Conservation (phyloP, 2,113 vertebrate species). For the Callospermophilus lateralis region DNA sequence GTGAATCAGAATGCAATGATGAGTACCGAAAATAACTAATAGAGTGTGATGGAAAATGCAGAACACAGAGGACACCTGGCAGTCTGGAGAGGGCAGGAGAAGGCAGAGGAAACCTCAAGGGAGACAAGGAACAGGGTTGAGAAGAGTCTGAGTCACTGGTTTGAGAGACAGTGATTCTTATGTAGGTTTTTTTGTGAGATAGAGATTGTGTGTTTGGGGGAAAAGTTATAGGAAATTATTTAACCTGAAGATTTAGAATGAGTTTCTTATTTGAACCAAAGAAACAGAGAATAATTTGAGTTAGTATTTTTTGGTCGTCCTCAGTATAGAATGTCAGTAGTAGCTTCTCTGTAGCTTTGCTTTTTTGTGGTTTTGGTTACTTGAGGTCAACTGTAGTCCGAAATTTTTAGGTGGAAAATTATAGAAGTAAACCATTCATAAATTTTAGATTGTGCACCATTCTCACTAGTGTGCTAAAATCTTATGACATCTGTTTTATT, state of each 20-base stretch:
- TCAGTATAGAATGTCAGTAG: not conserved
- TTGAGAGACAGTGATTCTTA: not conserved
- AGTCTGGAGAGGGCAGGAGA: not conserved
- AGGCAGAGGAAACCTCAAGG: not conserved
- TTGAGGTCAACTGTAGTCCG: not conserved
- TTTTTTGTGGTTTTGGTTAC: not conserved
- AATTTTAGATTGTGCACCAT: not conserved
- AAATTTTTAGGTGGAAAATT: not conserved
- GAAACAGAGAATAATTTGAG: not conserved
- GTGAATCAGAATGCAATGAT: not conserved
- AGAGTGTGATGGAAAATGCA: accelerated
- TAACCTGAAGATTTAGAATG: not conserved
- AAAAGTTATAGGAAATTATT: not conserved
- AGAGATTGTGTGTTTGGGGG: not conserved
- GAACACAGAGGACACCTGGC: not conserved
- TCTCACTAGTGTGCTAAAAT: not conserved
- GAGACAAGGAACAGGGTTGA: accelerated
- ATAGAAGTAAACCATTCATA: not conserved
- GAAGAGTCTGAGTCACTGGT: not conserved
- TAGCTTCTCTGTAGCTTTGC: not conserved
- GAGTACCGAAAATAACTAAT: not conserved
- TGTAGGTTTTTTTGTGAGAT: not conserved
- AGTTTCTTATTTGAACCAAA: not conserved
- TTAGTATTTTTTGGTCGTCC: not conserved
- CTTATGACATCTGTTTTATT: not conserved